Percentiles rank a stretch among this genome's conserved stretches.
Conservation (phyloP, 1,140 invertebrate genomes). For the Drosophila lini region DNA sequence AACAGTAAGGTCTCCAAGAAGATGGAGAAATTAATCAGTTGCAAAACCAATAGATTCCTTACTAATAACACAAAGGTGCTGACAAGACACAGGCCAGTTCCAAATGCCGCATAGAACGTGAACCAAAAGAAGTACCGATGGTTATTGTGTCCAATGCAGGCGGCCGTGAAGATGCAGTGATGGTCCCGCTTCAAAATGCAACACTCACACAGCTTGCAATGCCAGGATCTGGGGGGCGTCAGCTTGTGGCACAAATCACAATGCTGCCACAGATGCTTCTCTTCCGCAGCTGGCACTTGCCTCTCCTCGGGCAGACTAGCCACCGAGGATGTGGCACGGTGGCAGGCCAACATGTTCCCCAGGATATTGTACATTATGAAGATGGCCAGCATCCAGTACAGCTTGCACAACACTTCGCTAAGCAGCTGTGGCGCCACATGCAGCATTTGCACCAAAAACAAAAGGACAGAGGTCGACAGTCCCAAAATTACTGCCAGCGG, state of each 20-base stretch:
- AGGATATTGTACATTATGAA: slow-evolving; percentile 41
- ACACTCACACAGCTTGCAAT: slow-evolving; percentile 91
- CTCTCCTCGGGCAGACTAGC: slow-evolving; percentile 13
- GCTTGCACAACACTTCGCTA: slow-evolving; percentile 8
- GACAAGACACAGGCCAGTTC: slow-evolving; percentile 87
- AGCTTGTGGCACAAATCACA: slow-evolving; percentile 91
- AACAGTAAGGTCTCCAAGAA: neutral
- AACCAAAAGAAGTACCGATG: slow-evolving; percentile 94
- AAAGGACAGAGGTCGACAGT: neutral
- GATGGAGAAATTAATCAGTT: too few species aligned
- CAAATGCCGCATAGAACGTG: slow-evolving; percentile 90
- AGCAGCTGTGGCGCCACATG: slow-evolving; percentile 35
- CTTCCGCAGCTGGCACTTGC: neutral
- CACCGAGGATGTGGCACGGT: slow-evolving; percentile 23
- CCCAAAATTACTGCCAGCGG: neutral
- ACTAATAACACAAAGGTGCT: slow-evolving; percentile 89
- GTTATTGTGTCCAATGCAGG: slow-evolving; percentile 95
- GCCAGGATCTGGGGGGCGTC: slow-evolving; percentile 94
- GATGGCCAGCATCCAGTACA: slow-evolving; percentile 18
- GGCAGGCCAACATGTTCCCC: slow-evolving; percentile 45
- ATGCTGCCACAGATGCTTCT: slow-evolving; percentile 87
- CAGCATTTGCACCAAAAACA: slow-evolving; percentile 12
- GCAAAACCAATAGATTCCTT: neutral
- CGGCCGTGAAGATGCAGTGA: slow-evolving; percentile 95
- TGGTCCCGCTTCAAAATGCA: slow-evolving; percentile 97